Base-by-base conservation (phyloP, 2,797 vertebrate genomes). In the Melanotaenia nigrans region DNA sequence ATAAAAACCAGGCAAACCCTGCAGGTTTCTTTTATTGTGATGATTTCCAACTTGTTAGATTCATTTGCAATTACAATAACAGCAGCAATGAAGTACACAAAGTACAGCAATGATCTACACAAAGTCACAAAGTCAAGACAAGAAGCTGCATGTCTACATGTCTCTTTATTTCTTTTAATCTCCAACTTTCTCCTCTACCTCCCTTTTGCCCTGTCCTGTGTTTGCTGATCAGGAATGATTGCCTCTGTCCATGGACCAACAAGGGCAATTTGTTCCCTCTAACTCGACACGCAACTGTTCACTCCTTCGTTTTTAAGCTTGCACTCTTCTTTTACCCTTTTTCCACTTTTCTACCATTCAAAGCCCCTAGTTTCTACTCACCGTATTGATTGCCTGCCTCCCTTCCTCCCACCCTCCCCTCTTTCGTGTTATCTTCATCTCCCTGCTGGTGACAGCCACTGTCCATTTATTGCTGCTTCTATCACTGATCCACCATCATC, bases 181-280 rank as follows among this genome's bases (percentile, higher is more conserved):
- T 60, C 40, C 42, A 45, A 54, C 8, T 12, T 55, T 57, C 63
- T 18, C 67, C 45, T 78, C 65, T 53, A 20, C 68, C 22, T 61
- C 47, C 86, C 61, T 62, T 35, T 72, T 54, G 38, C 73, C 77
- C 64, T 70, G 73, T 51, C 67, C 79, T 79, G 73, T 86, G 82
- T 69, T 90, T 87, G 91, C 85, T 83, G 80, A 88, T 64, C 86
- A 87, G 82, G 89, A 94, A 89, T 87, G 85, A 93, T 89, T 51
- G 85, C 85, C 88, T 87, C 85, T 85, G 85, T 81, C 79, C 83
- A 76, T 56, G 75, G 90, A 94, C 95, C 94, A 90, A 95, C 93
- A 78, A 91, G 57, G 80, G 83, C 88, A 89, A 89, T 92, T 90
- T 79, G 60, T 65, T 60, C 55, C 80, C 28, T 49, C 83, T 81